A percentile compares a stretch with the other conserved stretches of the same genome.
Conservation (phyloP, 2,888 invertebrate species). For the Marronus borbonicus region DNA sequence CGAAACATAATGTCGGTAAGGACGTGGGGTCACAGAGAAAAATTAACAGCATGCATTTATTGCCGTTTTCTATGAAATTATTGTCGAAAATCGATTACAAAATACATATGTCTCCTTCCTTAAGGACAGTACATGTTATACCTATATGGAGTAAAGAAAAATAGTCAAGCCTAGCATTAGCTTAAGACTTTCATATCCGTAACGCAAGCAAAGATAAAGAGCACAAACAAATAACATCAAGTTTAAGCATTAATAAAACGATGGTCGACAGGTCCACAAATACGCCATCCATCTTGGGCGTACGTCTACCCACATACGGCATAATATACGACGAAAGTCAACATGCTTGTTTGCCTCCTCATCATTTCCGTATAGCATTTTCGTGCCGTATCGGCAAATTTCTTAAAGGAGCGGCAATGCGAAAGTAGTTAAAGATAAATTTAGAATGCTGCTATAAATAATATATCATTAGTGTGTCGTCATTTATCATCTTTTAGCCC, state of each 20-base stretch:
- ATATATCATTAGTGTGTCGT: conserved; percentile 21
- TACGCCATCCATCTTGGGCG: conserved; percentile 16
- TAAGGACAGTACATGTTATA: too few species aligned
- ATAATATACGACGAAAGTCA: conserved; percentile 24
- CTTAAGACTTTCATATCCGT: background rate
- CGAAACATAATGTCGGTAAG: too few species aligned
- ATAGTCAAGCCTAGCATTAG: background rate
- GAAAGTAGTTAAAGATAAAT: conserved; percentile 30
- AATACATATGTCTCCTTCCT: too few species aligned
- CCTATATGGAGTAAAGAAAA: background rate
- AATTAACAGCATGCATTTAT: too few species aligned
- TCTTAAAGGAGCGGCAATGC: conserved; percentile 15
- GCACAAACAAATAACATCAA: conserved; percentile 9
- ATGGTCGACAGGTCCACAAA: conserved; percentile 12
- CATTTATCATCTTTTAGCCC: conserved; percentile 10
- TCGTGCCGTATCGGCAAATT: conserved; percentile 5
- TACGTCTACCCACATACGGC: background rate
- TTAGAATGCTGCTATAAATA: conserved; percentile 16
- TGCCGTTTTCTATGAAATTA: too few species aligned
- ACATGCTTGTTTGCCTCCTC: conserved; percentile 27
- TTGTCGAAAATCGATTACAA: too few species aligned
- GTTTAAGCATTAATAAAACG: conserved; percentile 11
- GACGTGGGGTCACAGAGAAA: too few species aligned
- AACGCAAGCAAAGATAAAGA: background rate
- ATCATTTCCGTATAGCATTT: conserved; percentile 17